A percentile compares a stretch with the other conserved stretches of the same genome.
These are phyloP conservation scores for Neopipo cinnamomea DNA, from an alignment of 2,113 vertebrate genomes.

Conservation along the genomic window DNA sequence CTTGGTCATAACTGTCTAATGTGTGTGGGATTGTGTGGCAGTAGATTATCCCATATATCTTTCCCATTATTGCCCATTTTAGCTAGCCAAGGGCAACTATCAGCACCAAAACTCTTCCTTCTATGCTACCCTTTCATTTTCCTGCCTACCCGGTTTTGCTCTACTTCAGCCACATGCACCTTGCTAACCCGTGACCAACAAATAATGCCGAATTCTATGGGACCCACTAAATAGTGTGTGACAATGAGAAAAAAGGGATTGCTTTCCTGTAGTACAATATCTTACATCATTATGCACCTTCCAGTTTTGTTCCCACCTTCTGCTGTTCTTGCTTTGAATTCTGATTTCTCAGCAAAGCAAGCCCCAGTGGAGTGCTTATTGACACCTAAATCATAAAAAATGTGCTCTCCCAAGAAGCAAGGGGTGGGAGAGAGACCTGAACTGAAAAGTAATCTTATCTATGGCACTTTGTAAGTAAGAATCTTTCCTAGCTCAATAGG, in stretches of 20 bases:
- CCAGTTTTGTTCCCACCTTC: background rate
- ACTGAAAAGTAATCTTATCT: background rate
- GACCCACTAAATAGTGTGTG: background rate
- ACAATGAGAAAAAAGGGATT: background rate
- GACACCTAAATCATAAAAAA: background rate
- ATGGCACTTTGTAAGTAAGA: background rate
- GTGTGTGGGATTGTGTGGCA: background rate
- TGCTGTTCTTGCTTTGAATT: background rate
- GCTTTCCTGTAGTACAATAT: background rate
- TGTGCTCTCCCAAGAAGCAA: background rate
- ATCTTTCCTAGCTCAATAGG: background rate
- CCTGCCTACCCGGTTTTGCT: background rate
- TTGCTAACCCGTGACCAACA: background rate
- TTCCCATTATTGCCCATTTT: background rate
- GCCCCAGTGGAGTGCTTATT: background rate
- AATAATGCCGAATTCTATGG: background rate
- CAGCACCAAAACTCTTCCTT: background rate
- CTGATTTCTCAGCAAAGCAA: background rate
- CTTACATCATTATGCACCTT: background rate
- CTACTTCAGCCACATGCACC: background rate
- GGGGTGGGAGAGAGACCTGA: background rate
- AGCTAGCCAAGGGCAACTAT: background rate
- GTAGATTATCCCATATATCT: background rate
- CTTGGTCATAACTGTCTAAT: constrained; percentile 26
- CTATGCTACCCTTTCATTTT: background rate